Base-by-base conservation (phyloP, 2,113 vertebrate species). In the Macquaria australasica region DNA sequence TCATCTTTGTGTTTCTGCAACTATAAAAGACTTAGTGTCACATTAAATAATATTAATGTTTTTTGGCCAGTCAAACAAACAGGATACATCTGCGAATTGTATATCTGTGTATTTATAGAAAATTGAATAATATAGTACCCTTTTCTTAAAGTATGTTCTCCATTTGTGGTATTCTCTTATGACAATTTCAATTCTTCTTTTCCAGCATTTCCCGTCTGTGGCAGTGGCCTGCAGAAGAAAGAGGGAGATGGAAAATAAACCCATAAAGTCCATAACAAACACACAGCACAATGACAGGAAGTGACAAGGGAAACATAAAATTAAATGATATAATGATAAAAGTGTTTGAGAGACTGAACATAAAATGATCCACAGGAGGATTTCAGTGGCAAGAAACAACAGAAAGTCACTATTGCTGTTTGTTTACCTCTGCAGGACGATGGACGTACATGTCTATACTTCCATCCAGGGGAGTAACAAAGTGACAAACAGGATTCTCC, bases 61-160 rank as follows among this genome's bases (percentile, higher is more conserved):
- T 72, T n/a, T 39, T 41, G 14, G 34, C 2, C n/a, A 80, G 58
- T 28, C 16, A 74, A 80, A 28, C 5, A 71, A 64, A 71, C 10
- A 79, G 8, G 18, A 15, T 8, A 73, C 3, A 66, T 2, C 4
- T 9, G 58, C 1, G 12, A 64, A 59, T 55, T 6, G 37, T 37
- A 37, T 37, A 37, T 39, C 39, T 8, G 5, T 12, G 5, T 21
- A 31, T 67, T 23, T 43, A 16, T 64, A 12, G 14, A 60, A 43
- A n/a, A 41, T 3, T 70, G 3, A 81, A 81, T 12, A 73, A 76
- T 70, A 83, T 50, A 31, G 15, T 95, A 99, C 98, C 96, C 98
- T 97, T 94, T 99, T 99, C 92, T 99, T 99, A 93, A 99, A 99
- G 93, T 99, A 99, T 0, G 98, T 97, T 88, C 98, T 97, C 98